Conservation (phyloP, 2,113 vertebrate genomes). For the Eretmochelys imbricata region DNA sequence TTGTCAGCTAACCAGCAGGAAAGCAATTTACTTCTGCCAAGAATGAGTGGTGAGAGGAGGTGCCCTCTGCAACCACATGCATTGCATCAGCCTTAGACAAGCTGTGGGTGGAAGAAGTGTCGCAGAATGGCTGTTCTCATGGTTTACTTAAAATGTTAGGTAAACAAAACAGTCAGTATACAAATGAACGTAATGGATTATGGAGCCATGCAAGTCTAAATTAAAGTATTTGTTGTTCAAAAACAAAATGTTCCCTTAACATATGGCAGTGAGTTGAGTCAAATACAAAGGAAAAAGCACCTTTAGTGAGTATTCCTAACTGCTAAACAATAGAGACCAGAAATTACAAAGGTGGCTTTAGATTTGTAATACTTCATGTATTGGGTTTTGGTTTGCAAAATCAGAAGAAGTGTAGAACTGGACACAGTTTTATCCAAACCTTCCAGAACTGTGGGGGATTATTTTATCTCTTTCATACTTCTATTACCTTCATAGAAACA, state of each 20-base stretch:
- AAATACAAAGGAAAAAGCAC: neutral
- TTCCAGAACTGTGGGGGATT: neutral
- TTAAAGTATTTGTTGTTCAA: neutral
- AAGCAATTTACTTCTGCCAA: neutral
- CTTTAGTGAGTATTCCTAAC: neutral
- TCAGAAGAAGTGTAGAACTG: neutral
- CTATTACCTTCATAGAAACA: neutral
- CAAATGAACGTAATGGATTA: neutral
- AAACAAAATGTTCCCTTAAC: neutral
- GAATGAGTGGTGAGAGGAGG: neutral
- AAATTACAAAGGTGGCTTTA: neutral
- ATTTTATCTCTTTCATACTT: neutral
- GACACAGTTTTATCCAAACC: neutral
- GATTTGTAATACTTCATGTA: neutral
- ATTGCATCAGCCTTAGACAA: neutral
- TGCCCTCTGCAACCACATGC: neutral
- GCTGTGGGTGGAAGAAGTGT: neutral
- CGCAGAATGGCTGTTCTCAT: neutral
- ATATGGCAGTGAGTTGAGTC: neutral
- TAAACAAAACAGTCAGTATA: neutral
- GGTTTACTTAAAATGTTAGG: conserved; percentile 2
- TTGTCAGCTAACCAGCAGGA: neutral
- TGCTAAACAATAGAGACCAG: neutral
- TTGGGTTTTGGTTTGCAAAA: neutral
- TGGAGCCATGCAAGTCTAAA: neutral